Base-by-base conservation (phyloP, 2,888 invertebrate species). In the Drosophila koepferae region DNA sequence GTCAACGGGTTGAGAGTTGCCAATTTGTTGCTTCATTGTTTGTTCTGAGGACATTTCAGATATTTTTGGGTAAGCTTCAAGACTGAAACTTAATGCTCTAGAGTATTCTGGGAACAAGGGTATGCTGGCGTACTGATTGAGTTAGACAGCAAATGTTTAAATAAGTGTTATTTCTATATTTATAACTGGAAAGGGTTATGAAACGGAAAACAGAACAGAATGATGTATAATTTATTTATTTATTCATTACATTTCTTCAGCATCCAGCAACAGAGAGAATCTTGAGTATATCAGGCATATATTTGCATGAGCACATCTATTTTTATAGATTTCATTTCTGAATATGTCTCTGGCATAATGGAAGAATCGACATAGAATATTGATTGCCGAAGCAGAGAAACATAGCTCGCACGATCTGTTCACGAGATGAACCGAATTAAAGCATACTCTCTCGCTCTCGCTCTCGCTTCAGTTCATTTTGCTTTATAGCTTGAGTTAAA, bases 1-100 rank as follows among this genome's bases (percentile, higher is more conserved):
- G 81, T 81, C 77, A 81, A 69, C 72, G 77, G 49, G 77, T 81
- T 72, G 70, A 56, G 38, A 51, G 72, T 80, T 77, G 77, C 72
- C 81, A 77, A 77, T 77, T 77, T 77, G 77, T 80, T 76, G 59
- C 58, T 49, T 48, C 61, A 74, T 76, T 78, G 67, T 79, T 79
- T 61, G 36, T 63, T 72, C 61, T 77, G 55, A 71, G 31, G n/a
- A 44, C 48, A 60, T 61, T 64, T 63, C 55, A 34, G 14, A 60
- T 51, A 55, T 54, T 40, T 58, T 38, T 51, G 51, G 53, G 58
- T 1, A 10, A 9, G 16, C 9, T 12, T 31, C n/a, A 58, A 43
- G 9, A 38, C 36, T 31, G 44, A 69, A 14, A 41, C 28, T 6
- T 40, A 9, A 18, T 46, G 18, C 53, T 18, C 49, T 49, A 34